These are phyloP conservation scores for Platerodrilus igneus DNA, from an alignment of 2,888 invertebrate genomes.

Conservation along the genomic window DNA sequence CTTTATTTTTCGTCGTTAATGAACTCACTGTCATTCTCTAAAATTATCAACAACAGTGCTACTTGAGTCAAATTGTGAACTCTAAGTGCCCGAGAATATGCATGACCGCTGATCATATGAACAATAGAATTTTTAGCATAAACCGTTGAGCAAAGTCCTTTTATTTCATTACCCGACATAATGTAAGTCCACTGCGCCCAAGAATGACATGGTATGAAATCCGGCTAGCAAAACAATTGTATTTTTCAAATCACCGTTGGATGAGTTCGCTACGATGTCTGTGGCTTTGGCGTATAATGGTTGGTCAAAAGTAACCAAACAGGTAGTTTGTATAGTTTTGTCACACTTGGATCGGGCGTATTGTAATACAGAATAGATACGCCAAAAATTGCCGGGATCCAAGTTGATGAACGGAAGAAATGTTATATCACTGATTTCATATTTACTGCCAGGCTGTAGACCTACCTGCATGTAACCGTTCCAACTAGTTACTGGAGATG, in stretches of 20 bases:
- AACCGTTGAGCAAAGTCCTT: constrained; percentile 5
- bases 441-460: constrained; percentile 5
- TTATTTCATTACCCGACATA: constrained; percentile 6
- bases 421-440: constrained; percentile 8
- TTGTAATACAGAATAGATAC: constrained; percentile 5
- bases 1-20: constrained; percentile 2
- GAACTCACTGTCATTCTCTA: constrained; percentile 7
- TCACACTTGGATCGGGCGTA: constrained; percentile 6
- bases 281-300: constrained; percentile 6
- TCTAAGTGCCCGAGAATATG: constrained; percentile 6
- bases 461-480: constrained; percentile 7
- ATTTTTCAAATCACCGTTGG: constrained; percentile 6
- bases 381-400: constrained; percentile 7
- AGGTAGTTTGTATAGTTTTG: constrained; percentile 3
- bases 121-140: constrained; percentile 5
- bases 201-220: constrained; percentile 8
- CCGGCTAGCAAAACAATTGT: constrained; percentile 5
- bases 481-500: constrained; percentile 7
- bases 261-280: constrained; percentile 6
- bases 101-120: constrained; percentile 8
- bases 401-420: constrained; percentile 6
- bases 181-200: constrained; percentile 7
- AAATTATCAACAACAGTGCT: constrained; percentile 5
- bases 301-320: constrained; percentile 5
- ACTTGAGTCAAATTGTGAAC: constrained; percentile 6